A percentile compares a stretch with the other conserved stretches of the same genome.
These are phyloP conservation scores for Lepas anatifera DNA, from an alignment of 2,888 invertebrate genomes.

Conservation along the genomic window DNA sequence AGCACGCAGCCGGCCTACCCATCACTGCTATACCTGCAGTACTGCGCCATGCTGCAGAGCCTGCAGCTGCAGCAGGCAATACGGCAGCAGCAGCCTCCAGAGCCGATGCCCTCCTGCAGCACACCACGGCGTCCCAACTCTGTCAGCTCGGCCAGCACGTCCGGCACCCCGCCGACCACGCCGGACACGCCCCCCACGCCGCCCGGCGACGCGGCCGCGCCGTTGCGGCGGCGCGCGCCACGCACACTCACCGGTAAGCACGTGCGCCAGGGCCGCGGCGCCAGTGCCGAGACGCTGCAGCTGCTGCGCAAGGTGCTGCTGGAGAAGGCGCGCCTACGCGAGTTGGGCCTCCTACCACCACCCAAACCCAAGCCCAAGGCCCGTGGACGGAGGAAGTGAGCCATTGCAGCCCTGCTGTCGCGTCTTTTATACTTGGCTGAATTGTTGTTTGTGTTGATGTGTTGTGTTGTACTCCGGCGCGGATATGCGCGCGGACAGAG, in stretches of 20 bases:
- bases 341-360: slow-evolving; percentile 8
- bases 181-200: background rate
- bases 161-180: background rate
- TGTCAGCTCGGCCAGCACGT: background rate
- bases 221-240: slow-evolving; percentile 30
- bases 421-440: background rate
- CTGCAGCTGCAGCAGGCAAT: slow-evolving; percentile 9
- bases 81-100: background rate
- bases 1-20: background rate
- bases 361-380: background rate
- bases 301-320: slow-evolving; percentile 36
- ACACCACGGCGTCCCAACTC: background rate
- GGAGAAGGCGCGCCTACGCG: slow-evolving; percentile 30
- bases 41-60: slow-evolving; percentile 10
- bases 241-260: slow-evolving; percentile 37
- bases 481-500: background rate
- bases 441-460: background rate
- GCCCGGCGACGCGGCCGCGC: background rate
- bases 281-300: slow-evolving; percentile 34
- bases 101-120: background rate
- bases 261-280: slow-evolving; percentile 36
- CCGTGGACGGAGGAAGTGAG: background rate
- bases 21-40: background rate
- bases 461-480: too few relatives aligned
- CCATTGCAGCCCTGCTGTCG: too few relatives aligned